Evolutionary conservation across 2,888 invertebrate species (phyloP).

Genomic region (Cremastinae sp.): DNA sequence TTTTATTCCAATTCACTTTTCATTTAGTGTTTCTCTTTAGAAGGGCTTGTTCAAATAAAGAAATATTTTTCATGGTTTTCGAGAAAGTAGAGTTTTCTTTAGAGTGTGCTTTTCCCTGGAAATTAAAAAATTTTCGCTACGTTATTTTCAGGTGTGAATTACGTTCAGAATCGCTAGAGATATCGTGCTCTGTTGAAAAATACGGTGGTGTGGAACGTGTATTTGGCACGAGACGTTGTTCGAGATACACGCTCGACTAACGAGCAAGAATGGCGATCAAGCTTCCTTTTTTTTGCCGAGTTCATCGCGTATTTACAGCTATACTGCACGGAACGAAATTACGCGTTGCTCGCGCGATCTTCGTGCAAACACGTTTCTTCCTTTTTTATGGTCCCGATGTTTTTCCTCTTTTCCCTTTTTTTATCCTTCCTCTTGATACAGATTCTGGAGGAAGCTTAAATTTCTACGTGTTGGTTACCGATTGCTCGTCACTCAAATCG

Average conservation of each 20-base stretch:
- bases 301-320: background rate
- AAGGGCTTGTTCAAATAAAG: too few species aligned
- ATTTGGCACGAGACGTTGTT: constrained; percentile 55
- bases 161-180: constrained; percentile 34
- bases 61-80: too few species aligned
- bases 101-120: background rate
- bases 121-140: background rate
- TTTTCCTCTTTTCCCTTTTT: constrained; percentile 5
- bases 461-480: too few species aligned
- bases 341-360: constrained; percentile 23
- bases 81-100: too few species aligned
- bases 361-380: constrained; percentile 2
- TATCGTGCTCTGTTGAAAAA: constrained; percentile 13
- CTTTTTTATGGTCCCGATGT: background rate
- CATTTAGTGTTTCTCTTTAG: too few species aligned
- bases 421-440: constrained; percentile 1
- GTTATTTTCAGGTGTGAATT: constrained; percentile 22
- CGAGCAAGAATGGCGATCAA: constrained; percentile 50
- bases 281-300: constrained; percentile 2
- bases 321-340: constrained; percentile 14
- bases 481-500: too few species aligned
- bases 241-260: constrained; percentile 50
- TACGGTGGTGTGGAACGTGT: constrained; percentile 56
- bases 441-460: too few species aligned
- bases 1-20: too few species aligned